Evolutionary conservation across 2,113 vertebrate species (phyloP).

Genomic region (Solea solea): DNA sequence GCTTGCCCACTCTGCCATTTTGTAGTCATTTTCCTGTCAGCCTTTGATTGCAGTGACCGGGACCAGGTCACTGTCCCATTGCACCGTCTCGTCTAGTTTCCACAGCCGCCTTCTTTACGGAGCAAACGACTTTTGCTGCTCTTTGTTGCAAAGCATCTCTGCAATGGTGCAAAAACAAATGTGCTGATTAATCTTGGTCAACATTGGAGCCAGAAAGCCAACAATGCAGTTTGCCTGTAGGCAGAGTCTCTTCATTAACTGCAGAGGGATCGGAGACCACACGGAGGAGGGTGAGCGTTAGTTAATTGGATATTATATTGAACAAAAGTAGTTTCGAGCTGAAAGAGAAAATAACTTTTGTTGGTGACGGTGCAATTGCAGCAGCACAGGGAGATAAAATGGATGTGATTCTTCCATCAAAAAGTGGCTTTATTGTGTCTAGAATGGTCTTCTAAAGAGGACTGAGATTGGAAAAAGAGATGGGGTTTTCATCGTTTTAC

Average conservation of each 20-base stretch:
- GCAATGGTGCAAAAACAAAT: slow-evolving; percentile 26
- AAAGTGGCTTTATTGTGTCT: slow-evolving; percentile 59
- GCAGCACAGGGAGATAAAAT: slow-evolving; percentile 56
- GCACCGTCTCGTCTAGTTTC: not conserved
- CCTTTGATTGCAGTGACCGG: slow-evolving; percentile 19
- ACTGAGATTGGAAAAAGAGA: slow-evolving; percentile 64
- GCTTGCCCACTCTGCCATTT: slow-evolving; percentile 46
- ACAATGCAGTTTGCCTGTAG: slow-evolving; percentile 39
- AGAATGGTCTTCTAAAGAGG: slow-evolving; percentile 52
- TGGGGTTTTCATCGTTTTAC: slow-evolving; percentile 55
- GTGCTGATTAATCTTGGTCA: slow-evolving; percentile 59
- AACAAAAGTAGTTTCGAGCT: slow-evolving; percentile 60
- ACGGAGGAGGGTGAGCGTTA: slow-evolving; percentile 42
- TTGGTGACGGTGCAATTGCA: slow-evolving; percentile 39
- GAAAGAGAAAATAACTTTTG: slow-evolving; percentile 60
- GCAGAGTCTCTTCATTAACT: slow-evolving; percentile 49
- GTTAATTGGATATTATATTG: slow-evolving; percentile 73
- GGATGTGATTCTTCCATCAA: slow-evolving; percentile 64
- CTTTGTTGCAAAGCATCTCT: slow-evolving; percentile 23
- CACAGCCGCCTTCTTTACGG: slow-evolving; percentile 17
- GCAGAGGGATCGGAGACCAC: slow-evolving; percentile 27
- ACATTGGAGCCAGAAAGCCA: slow-evolving; percentile 31
- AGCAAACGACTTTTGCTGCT: slow-evolving; percentile 15
- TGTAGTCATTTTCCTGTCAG: slow-evolving; percentile 46
- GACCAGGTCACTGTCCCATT: slow-evolving; percentile 29